Conservation (phyloP, 2,888 invertebrate species). For the Agrochola lota region DNA sequence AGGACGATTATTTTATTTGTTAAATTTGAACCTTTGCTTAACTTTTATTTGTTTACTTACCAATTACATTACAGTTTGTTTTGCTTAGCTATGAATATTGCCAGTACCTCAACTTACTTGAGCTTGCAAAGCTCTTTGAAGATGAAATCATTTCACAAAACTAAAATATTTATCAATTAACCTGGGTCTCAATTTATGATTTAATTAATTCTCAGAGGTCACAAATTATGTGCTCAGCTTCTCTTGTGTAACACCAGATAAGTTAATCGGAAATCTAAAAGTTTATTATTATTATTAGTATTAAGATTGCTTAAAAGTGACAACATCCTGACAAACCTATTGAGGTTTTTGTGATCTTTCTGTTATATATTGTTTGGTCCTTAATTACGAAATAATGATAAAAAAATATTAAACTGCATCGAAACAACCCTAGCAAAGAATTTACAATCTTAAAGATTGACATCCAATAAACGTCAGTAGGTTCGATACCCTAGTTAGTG, state of each 20-base stretch:
- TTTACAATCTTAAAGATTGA: conserved; percentile 44
- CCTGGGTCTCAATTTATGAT: not conserved
- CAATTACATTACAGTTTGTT: not conserved
- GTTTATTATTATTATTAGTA: not conserved
- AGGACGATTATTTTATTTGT: not conserved
- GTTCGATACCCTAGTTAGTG: conserved; percentile 36
- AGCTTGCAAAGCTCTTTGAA: not conserved
- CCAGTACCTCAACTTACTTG: not conserved
- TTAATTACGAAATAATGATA: not conserved
- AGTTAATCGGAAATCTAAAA: not conserved
- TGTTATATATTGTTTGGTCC: not conserved
- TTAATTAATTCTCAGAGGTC: not conserved
- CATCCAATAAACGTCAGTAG: conserved; percentile 56
- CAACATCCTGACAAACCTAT: not conserved
- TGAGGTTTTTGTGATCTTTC: not conserved
- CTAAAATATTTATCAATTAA: not conserved
- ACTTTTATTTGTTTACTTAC: not conserved
- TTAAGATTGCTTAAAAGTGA: not conserved
- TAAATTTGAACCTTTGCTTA: not conserved
- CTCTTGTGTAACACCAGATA: not conserved
- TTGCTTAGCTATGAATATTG: not conserved
- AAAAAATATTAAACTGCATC: not conserved
- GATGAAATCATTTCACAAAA: not conserved
- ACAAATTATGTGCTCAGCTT: not conserved
- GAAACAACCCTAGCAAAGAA: conserved; percentile 34